Conservation (phyloP, 2,113 vertebrate genomes). For the Excalfactoria chinensis region DNA sequence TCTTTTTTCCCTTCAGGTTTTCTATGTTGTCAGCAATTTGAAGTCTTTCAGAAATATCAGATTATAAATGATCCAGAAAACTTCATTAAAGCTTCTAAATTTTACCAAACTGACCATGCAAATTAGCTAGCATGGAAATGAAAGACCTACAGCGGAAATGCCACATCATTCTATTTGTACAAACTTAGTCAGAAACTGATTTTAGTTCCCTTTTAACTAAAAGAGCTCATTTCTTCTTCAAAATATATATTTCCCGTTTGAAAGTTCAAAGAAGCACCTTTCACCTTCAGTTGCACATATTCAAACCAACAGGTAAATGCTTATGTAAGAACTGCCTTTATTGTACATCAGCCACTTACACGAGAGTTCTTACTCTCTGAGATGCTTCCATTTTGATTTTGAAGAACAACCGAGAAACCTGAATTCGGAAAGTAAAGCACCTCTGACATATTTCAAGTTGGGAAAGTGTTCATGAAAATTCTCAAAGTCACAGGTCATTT, state of each 20-base stretch:
- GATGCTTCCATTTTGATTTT: not conserved
- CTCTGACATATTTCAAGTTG: constrained; percentile 1
- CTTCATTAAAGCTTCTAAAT: not conserved
- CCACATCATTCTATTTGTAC: not conserved
- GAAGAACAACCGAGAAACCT: not conserved
- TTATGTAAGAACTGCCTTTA: not conserved
- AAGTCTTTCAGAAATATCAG: not conserved
- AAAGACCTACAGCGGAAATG: not conserved
- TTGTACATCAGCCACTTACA: not conserved
- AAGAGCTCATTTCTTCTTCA: not conserved
- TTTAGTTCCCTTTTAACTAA: not conserved
- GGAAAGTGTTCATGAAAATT: not conserved
- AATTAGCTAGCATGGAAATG: not conserved
- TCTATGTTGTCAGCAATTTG: not conserved
- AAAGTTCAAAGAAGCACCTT: not conserved
- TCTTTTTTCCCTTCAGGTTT: not conserved
- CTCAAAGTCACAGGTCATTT: not conserved
- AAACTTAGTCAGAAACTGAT: not conserved
- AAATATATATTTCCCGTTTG: not conserved
- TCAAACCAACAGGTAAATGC: not conserved
- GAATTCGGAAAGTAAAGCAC: not conserved
- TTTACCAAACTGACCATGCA: not conserved
- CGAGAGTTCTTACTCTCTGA: not conserved
- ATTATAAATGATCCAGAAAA: constrained; percentile 8
- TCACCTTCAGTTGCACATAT: not conserved